Conservation (phyloP, 2,888 invertebrate species). For the Leptinotarsa rubiginosa region DNA sequence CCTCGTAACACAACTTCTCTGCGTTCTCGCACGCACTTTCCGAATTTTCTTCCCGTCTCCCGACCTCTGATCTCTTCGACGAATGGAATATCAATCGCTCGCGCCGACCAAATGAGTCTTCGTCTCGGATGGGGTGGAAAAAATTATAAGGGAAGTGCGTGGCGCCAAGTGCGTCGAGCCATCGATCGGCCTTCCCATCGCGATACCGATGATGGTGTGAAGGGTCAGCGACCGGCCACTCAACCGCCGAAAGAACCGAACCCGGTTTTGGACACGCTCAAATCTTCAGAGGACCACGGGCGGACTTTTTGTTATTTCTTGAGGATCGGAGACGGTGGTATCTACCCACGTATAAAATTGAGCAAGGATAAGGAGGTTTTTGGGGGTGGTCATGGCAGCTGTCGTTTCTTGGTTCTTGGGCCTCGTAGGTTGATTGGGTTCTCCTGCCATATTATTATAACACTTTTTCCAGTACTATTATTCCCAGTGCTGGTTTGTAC, state of each 20-base stretch:
- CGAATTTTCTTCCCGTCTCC: too few species aligned
- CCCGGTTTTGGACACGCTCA: conserved; percentile 18
- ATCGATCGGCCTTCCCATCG: background rate
- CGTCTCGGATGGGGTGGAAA: background rate
- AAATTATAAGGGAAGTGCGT: background rate
- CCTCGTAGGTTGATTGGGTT: too few species aligned
- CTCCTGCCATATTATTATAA: too few species aligned
- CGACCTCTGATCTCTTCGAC: background rate
- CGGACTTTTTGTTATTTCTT: background rate
- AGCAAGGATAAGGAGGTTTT: too few species aligned
- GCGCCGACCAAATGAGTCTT: background rate
- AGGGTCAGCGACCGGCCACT: conserved; percentile 63
- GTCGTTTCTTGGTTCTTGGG: too few species aligned
- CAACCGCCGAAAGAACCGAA: conserved; percentile 59
- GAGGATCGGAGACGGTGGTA: too few species aligned
- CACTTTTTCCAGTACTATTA: too few species aligned
- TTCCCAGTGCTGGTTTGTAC: too few species aligned
- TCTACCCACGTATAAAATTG: too few species aligned
- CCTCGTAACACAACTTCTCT: background rate
- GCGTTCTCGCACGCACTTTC: background rate
- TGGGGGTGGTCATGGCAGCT: too few species aligned
- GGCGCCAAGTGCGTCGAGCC: conserved; percentile 6
- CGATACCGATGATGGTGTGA: conserved; percentile 36
- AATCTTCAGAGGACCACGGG: background rate
- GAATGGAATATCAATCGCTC: background rate